These are phyloP conservation scores for Adelges cooleyi DNA, from an alignment of 1,140 invertebrate species.

Conservation along the genomic window DNA sequence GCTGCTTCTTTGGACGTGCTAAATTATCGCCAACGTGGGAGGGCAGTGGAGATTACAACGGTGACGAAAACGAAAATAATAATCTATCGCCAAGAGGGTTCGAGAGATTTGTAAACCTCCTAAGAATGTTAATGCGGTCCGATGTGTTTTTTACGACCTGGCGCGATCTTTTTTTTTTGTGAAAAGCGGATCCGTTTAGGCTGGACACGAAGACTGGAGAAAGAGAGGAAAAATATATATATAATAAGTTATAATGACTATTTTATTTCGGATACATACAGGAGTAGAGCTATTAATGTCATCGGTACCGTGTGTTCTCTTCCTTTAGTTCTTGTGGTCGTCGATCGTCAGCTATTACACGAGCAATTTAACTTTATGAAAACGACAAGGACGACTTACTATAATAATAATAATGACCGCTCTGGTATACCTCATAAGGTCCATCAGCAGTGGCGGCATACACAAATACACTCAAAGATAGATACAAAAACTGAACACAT, in stretches of 20 bases:
- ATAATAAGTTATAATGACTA: constrained; percentile 21
- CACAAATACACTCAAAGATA: background rate
- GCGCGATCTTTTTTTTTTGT: constrained; percentile 15
- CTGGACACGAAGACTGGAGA: background rate
- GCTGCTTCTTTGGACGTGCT: background rate
- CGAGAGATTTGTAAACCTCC: constrained; percentile 17
- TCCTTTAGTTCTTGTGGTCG: background rate
- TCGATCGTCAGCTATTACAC: constrained; percentile 2
- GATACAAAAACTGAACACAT: background rate
- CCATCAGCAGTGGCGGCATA: background rate
- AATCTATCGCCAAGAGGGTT: constrained; percentile 6
- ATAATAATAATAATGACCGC: background rate
- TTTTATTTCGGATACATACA: constrained; percentile 11
- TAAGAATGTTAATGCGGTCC: constrained; percentile 25
- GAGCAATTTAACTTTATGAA: constrained; percentile 12
- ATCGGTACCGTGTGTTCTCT: background rate
- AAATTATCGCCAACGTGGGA: background rate
- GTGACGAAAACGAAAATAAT: constrained; percentile 16
- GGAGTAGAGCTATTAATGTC: constrained; percentile 1
- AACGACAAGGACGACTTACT: background rate
- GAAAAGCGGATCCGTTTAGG: background rate
- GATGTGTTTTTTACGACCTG: constrained; percentile 11
- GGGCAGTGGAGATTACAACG: too few species aligned
- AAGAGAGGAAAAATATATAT: background rate
- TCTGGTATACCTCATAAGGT: background rate